Conservation (phyloP, 2,797 vertebrate genomes). For the Helicolenus hilgendorfi region DNA sequence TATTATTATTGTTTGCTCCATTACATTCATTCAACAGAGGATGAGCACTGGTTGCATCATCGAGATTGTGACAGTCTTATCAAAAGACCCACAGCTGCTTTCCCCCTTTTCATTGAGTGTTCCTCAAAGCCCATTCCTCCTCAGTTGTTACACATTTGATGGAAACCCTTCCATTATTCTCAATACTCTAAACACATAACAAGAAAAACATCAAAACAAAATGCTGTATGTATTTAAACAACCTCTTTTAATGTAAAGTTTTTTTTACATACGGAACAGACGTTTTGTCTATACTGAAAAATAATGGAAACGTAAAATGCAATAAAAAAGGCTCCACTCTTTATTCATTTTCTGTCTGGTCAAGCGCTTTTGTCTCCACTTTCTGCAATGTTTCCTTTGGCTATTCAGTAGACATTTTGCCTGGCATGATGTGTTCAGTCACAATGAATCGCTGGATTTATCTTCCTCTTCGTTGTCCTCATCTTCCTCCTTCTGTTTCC, state of each 20-base stretch:
- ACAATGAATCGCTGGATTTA: constrained; percentile 32
- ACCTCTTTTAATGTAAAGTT: background rate
- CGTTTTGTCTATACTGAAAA: background rate
- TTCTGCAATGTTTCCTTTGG: constrained; percentile 45
- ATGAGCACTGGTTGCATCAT: background rate
- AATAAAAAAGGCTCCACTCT: background rate
- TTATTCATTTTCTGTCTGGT: constrained; percentile 32
- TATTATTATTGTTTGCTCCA: background rate
- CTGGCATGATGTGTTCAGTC: constrained; percentile 17
- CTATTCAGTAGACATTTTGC: constrained; percentile 23
- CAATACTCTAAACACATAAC: background rate
- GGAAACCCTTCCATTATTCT: background rate
- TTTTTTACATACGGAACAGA: background rate
- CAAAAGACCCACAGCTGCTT: background rate
- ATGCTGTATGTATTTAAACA: background rate
- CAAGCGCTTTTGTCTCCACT: constrained; percentile 28
- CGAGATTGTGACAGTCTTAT: background rate
- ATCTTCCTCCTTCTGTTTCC: constrained; percentile 55
- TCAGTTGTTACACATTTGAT: background rate
- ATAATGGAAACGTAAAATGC: background rate
- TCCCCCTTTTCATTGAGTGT: background rate
- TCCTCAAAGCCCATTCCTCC: background rate
- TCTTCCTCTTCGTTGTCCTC: constrained; percentile 58
- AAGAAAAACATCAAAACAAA: background rate
- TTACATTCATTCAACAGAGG: background rate